A percentile compares a stretch with the other conserved stretches of the same genome.
These are phyloP conservation scores for Neosalanx taihuensis DNA, from an alignment of 2,797 vertebrate genomes.

Conservation along the genomic window DNA sequence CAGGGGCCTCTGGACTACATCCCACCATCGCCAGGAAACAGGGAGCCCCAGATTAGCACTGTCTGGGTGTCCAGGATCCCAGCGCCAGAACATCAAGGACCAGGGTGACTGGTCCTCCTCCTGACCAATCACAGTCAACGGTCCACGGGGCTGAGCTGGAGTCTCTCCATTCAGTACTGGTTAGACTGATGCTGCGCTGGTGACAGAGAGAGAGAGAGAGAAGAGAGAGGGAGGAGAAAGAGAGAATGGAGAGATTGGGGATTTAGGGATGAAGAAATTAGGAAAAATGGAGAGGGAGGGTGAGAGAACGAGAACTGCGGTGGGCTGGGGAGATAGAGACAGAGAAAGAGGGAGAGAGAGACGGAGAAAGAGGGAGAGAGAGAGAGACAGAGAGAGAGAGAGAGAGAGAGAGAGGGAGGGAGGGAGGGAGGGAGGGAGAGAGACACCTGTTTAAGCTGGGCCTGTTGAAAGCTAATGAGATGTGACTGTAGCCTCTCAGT, in stretches of 20 bases:
- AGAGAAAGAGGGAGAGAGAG: slow-evolving; percentile 28
- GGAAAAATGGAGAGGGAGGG: neutral
- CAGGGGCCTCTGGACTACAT: too few relatives aligned
- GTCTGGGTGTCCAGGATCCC: too few relatives aligned
- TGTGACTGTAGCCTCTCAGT: slow-evolving; percentile 22
- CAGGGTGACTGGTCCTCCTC: neutral
- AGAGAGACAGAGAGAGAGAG: neutral
- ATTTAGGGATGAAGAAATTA: slow-evolving; percentile 11
- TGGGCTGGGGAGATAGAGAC: too few relatives aligned
- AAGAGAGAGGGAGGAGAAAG: slow-evolving; percentile 8
- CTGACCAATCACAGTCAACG: neutral
- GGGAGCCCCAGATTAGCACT: too few relatives aligned
- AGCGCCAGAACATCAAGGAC: too few relatives aligned
- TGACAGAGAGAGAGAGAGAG: slow-evolving; percentile 5
- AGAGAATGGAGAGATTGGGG: slow-evolving; percentile 8
- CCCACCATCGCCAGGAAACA: too few relatives aligned
- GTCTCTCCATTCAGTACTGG: neutral
- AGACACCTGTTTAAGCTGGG: slow-evolving; percentile 3
- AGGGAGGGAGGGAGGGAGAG: neutral
- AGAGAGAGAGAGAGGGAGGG: neutral
- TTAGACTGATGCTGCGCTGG: neutral
- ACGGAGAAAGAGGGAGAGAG: slow-evolving; percentile 27
- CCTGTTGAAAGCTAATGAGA: slow-evolving; percentile 5
- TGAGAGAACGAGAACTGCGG: slow-evolving; percentile 13
- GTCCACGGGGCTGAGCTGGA: too few relatives aligned